Evolutionary conservation across 2,888 invertebrate genomes (phyloP), one percentile per base, ranked within the genome.

Genomic region (Clusia tigrina): DNA sequence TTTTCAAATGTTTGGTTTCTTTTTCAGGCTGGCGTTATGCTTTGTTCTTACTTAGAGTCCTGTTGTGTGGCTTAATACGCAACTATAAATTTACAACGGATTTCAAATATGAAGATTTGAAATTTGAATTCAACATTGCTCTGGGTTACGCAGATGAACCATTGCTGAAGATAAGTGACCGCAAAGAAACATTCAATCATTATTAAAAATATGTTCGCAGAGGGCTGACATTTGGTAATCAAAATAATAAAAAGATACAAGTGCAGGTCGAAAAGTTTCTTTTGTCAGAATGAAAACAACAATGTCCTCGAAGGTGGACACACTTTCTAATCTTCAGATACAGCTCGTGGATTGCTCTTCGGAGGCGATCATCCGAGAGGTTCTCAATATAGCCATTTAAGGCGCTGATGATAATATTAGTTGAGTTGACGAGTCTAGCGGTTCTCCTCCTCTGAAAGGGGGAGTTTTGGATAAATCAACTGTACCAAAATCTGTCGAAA

Each of bases 1-100:
- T 46, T 46, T 58, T 15, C 26, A 52, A 22, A 1, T 17, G 51
- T 51, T 32, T 32, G 46, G 22, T 60, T 38, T 63, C 2, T 22
- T 38, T 60, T 15, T 17, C 18, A 74, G 74, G 74, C 32, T 73
- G 70, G 70, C 70, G 70, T 10, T 74, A 74, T 54, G 74, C 68
- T 3, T 25, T 63, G 0, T 57, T 72, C 10, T 59, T 60, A 1
- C 46, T 71, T n/a, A 74, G 67, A 62, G 54, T 70, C 2, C 38
- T 66, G 6, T 12, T 72, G 42, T 54, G 60, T 48, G 64, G 67
- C 6, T 17, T 69, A 1, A 22, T 73, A 6, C 68, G 69, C 1
- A 72, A 69, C 23, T 72, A 60, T 55, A 60, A 57, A 0, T 65
- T 71, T 38, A 62, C 67, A 1, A 72, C 72, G 1, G 52, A 38